Base-by-base conservation (phyloP, 37 sponge, comb jelly and placozoan species). In the Chondrilla cf. caribensis region DNA sequence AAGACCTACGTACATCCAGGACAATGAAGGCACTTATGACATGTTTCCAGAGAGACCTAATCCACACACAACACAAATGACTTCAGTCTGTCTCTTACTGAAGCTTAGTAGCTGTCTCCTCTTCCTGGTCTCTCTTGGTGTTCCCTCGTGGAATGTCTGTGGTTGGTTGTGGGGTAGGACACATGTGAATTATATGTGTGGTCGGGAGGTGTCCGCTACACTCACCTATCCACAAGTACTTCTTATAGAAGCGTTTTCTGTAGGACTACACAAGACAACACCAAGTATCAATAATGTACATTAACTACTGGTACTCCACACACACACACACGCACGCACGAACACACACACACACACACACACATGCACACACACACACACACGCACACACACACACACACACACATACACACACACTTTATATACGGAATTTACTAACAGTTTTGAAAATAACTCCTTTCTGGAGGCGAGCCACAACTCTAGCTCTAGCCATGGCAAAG, bases 381-480 rank as follows among this genome's bases (percentile, higher is more conserved):
- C 76, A 41, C 36, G 25, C 76, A 17, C 41, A 6, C 76, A 38
- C n/a, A 17, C 24, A 38, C n/a, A n/a, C n/a, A n/a, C n/a, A n/a
- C n/a, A n/a, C n/a, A n/a, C n/a, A n/a, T n/a, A n/a, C n/a, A n/a
- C n/a, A n/a, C n/a, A n/a, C n/a, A n/a, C n/a, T n/a, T n/a, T n/a
- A n/a, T n/a, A n/a, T n/a, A n/a, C n/a, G n/a, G n/a, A n/a, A n/a
- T n/a, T n/a, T n/a, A 47, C 51, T 47, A 47, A 47, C 51, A 14
- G 51, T 47, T 47, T 47, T 47, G 11, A 73, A 1, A 2, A 37
- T 41, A n/a, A 21, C 40, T 39, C 43, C 76, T 33, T 73, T 70
- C 58, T 83, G 72, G 17, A 83, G 47, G n/a, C 75, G 73, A 42
- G 75, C 84, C 7, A 83, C 36, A 58, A 75, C 76, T 25, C 58